These are phyloP conservation scores for Pelodytes ibericus DNA, from an alignment of 2,797 vertebrate genomes.

Conservation along the genomic window DNA sequence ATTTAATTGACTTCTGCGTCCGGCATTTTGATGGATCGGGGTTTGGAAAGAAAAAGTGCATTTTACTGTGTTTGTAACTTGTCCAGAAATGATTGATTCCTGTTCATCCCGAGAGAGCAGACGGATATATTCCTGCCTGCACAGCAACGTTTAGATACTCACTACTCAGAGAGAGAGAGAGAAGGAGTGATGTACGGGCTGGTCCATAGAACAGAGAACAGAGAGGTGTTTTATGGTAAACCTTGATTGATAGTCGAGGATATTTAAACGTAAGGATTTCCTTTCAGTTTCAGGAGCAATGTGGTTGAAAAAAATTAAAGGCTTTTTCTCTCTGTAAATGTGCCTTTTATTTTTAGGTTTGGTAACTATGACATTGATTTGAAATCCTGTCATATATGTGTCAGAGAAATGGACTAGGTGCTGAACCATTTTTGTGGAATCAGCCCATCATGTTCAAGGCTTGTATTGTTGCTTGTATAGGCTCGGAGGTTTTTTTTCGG, in stretches of 20 bases:
- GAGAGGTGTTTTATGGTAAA: neutral
- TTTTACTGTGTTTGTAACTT: constrained; percentile 1
- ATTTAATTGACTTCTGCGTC: neutral
- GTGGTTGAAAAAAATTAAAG: neutral
- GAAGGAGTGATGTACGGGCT: neutral
- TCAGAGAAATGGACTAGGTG: too few species aligned
- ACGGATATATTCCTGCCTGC: neutral
- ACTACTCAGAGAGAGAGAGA: too few species aligned
- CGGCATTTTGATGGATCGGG: constrained; percentile 13
- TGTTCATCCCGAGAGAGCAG: neutral
- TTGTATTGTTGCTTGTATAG: too few species aligned
- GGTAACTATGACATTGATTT: neutral
- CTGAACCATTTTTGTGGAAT: too few species aligned
- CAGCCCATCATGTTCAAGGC: too few species aligned
- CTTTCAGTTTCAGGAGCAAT: neutral
- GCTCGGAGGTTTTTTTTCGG: too few species aligned
- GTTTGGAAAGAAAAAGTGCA: neutral
- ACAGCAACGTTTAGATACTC: too few species aligned
- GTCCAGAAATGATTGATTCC: constrained; percentile 8
- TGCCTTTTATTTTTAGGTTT: too few species aligned
- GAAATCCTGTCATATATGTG: neutral
- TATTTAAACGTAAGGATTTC: neutral
- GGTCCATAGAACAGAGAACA: too few species aligned
- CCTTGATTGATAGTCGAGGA: neutral
- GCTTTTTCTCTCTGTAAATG: neutral